Base-by-base conservation (phyloP, 1,140 invertebrate species). In the Araneus ventricosus region DNA sequence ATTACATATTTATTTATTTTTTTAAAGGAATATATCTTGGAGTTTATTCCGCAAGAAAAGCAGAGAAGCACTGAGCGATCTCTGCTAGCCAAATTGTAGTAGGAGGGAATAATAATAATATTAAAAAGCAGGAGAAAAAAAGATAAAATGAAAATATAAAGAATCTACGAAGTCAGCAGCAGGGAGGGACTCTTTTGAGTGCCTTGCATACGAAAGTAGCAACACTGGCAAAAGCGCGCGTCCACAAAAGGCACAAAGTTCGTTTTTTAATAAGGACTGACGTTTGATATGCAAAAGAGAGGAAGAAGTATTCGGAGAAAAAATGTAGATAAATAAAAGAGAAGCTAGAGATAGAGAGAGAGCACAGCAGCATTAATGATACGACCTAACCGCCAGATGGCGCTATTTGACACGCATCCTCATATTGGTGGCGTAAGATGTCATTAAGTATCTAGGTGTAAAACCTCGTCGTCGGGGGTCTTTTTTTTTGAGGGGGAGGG, bases 201-300 rank as follows among this genome's bases (percentile, higher is more conserved):
- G 79, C n/a, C 75, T 84, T 30, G 89, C 89, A 91, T 91, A 67
- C 57, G 17, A 63, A 91, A 91, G 57, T 67, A 91, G 79, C 34
- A n/a, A 59, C n/a, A 14, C 20, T 59, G 17, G 45, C 8, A 30
- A 57, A n/a, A 27, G 27, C 24, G n/a, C 10, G 63, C 63, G 27
- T 67, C 22, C 70, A 24, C 80, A 91, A 91, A 91, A 91, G 59
- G 89, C 89, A 80, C 57, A 61, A 84, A 84, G 89, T 91, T 91
- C 89, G 89, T 91, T 91, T 91, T 91, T 91, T 91, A 91, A 91
- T 91, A 91, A 91, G 89, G 67, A 91, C 52, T 91, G 89, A 91
- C 89, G 89, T 91, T 91, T 91, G 89, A 91, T 91, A 91, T 91
- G 89, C 89, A 91, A 91, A 91, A 84, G 45, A 91, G 89, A 52